These are phyloP conservation scores for Anarrhichthys ocellatus DNA, from an alignment of 2,113 vertebrate genomes.

Conservation along the genomic window DNA sequence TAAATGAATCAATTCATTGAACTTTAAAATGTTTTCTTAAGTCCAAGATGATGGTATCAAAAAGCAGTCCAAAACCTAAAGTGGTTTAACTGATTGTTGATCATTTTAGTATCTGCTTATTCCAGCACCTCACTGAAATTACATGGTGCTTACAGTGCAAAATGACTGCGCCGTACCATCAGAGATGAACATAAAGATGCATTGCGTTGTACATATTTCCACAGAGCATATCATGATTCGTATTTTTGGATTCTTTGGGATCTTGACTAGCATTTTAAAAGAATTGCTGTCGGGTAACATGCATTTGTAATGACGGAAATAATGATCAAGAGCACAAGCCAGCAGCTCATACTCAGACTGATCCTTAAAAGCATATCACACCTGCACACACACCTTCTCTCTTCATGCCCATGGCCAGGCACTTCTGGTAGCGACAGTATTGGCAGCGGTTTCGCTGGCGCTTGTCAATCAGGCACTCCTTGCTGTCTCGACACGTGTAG, in stretches of 20 bases:
- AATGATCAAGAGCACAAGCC: not conserved
- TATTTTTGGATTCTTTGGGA: not conserved
- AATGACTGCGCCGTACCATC: not conserved
- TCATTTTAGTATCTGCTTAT: not conserved
- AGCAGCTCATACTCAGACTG: not conserved
- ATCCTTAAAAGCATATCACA: not conserved
- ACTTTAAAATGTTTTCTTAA: not conserved
- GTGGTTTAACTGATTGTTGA: not conserved
- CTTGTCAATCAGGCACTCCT: constrained; percentile 88
- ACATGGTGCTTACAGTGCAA: too few species aligned
- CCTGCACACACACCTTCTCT: constrained; percentile 82
- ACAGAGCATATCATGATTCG: too few species aligned
- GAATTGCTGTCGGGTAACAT: not conserved
- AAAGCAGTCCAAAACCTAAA: not conserved
- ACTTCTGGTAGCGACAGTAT: constrained; percentile 89
- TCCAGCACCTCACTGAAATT: not conserved
- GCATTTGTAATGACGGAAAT: not conserved
- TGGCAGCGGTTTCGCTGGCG: constrained; percentile 88
- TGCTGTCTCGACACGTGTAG: constrained; percentile 87
- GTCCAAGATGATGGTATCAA: not conserved
- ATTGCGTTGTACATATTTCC: not conserved
- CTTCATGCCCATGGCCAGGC: constrained; percentile 88
- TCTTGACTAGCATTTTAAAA: constrained; percentile 1
- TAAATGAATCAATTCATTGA: not conserved
- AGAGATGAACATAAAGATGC: not conserved